Evolutionary conservation across 2,113 vertebrate genomes (phyloP).

Genomic region (Miniopterus natalensis): DNA sequence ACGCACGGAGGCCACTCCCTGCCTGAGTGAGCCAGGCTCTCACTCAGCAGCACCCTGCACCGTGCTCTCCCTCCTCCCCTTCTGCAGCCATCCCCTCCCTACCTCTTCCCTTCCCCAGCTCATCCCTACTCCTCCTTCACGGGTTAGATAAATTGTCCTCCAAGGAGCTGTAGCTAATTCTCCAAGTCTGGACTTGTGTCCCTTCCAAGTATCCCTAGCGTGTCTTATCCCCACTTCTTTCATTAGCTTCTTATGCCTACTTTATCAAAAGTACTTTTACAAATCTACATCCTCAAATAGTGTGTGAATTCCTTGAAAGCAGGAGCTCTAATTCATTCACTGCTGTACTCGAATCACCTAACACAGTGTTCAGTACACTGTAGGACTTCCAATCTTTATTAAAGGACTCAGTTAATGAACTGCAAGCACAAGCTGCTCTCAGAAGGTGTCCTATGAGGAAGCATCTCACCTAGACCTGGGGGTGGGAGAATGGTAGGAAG

Average conservation of each 20-base stretch:
- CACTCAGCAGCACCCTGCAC: not conserved
- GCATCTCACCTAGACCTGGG: not conserved
- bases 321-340: not conserved
- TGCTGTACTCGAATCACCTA: not conserved
- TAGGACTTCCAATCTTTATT: not conserved
- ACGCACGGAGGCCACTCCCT: not conserved
- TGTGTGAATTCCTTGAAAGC: not conserved
- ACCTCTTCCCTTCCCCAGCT: not conserved
- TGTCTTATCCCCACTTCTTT: not conserved
- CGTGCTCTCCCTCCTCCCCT: not conserved
- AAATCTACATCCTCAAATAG: not conserved
- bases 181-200: not conserved
- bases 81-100: not conserved
- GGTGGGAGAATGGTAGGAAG: not conserved
- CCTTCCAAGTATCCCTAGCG: not conserved
- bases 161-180: not conserved
- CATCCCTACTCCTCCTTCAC: not conserved
- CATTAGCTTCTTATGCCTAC: not conserved
- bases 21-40: not conserved
- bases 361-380: not conserved
- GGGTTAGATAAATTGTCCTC: slow-evolving; percentile 23
- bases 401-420: not conserved
- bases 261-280: not conserved
- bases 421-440: not conserved
- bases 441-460: not conserved